These are phyloP conservation scores for Artibeus jamaicensis DNA, from an alignment of 2,797 vertebrate genomes.

Conservation along the genomic window DNA sequence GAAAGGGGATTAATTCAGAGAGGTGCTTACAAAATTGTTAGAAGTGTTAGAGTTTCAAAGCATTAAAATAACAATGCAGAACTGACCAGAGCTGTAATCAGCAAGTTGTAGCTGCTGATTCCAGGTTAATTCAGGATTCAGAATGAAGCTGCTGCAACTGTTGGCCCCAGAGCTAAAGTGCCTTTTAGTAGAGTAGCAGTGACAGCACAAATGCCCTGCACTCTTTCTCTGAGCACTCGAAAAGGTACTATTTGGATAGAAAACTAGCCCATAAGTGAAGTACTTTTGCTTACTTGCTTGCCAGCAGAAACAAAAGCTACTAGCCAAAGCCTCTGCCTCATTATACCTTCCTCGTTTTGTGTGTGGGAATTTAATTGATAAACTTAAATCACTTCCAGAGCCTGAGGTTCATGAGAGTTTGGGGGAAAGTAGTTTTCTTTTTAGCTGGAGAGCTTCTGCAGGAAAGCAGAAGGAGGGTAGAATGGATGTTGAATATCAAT, in stretches of 20 bases:
- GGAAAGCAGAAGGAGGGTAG: background rate
- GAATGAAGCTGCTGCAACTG: background rate
- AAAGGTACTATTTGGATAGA: background rate
- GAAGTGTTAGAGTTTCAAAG: background rate
- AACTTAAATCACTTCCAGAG: background rate
- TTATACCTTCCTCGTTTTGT: background rate
- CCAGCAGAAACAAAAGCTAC: background rate
- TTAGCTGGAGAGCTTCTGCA: background rate
- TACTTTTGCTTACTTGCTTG: background rate
- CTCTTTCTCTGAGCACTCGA: background rate
- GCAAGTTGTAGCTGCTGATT: background rate
- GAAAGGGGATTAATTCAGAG: slow-evolving; percentile 4
- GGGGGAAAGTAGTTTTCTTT: slow-evolving; percentile 2
- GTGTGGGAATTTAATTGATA: background rate
- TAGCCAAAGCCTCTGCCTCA: background rate
- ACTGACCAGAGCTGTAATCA: background rate
- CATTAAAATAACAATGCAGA: background rate
- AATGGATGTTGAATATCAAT: background rate
- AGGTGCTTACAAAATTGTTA: background rate
- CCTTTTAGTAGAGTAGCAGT: background rate
- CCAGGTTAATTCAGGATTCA: background rate
- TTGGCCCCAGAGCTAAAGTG: background rate
- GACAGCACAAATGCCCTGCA: background rate
- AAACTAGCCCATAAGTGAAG: background rate
- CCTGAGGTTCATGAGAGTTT: background rate